Base-by-base conservation (phyloP, 2,797 vertebrate species). In the Neoniphon sammara region DNA sequence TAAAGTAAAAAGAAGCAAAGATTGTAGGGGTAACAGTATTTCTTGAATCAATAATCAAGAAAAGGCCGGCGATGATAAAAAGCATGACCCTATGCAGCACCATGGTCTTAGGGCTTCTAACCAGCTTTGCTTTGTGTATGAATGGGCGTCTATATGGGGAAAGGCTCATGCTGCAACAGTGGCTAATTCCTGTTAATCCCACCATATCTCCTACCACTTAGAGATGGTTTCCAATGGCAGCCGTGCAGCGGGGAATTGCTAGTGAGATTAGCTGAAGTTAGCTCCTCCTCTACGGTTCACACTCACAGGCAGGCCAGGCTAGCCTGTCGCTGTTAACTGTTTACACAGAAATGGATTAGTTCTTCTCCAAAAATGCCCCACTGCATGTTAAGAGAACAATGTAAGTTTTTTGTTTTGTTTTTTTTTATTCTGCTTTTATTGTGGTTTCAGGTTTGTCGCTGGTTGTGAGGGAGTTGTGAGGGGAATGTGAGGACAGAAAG, bases 131-230 rank as follows among this genome's bases (percentile, higher is more conserved):
- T 80, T 50, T 76, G 78, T 74, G 66, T 77, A 85, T 93, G 92
- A 94, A 92, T 93, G 91, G 80, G 66, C 25, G 25, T 91, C 92
- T 95, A 95, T 93, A 93, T 89, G 85, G 46, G 91, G 93, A 94
- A 94, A 91, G 91, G 91, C 90, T 94, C 89, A 93, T 80, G 78
- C 81, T 75, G 88, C 89, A 91, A 80, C 86, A 61, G 70, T 49
- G 59, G 78, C 91, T 94, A 94, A 95, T 93, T 93, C 94, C 89
- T 61, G 44, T 49, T 94, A 95, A 94, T 94, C 94, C 89, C 73
- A 25, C 39, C 65, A 77, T 90, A 81, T 87, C 88, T 91, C 77
- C 87, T 62, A 85, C 85, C 86, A 85, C 87, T 89, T 87, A 90
- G 82, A 77, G 65, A 70, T 84, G 82, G 82, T 81, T 89, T 89